These are phyloP conservation scores for Galeopterus variegatus DNA, from an alignment of 2,113 vertebrate species.

Conservation along the genomic window DNA sequence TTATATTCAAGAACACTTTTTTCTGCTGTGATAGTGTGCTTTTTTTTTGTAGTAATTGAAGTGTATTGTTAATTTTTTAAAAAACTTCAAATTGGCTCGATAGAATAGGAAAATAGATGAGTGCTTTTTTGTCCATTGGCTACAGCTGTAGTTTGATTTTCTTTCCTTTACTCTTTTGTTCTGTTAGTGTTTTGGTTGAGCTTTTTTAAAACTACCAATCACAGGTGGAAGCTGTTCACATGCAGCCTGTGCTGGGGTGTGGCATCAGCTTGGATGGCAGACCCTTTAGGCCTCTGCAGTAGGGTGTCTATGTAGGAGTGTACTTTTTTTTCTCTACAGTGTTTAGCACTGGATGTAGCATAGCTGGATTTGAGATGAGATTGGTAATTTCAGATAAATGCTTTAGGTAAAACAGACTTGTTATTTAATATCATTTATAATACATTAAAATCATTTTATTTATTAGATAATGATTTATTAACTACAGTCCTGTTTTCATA, in stretches of 20 bases:
- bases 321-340: not conserved
- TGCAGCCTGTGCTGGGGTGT: not conserved
- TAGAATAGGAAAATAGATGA: not conserved
- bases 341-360: not conserved
- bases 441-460: constrained; percentile 16
- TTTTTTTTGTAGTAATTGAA: constrained; percentile 33
- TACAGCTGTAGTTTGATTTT: constrained; percentile 16
- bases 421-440: constrained; percentile 3
- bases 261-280: not conserved
- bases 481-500: not conserved
- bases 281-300: not conserved
- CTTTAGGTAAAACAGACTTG: constrained; percentile 20
- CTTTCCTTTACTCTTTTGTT: constrained; percentile 55
- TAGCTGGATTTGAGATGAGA: not conserved
- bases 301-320: not conserved
- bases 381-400: constrained; percentile 2
- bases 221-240: not conserved
- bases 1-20: not conserved
- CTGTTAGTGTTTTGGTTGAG: constrained; percentile 37
- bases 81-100: not conserved
- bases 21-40: not conserved
- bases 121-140: not conserved
- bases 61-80: not conserved
- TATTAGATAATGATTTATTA: not conserved
- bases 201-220: not conserved